These are phyloP conservation scores for Drosophila pegasa DNA, from an alignment of 2,888 invertebrate genomes.

Conservation along the genomic window DNA sequence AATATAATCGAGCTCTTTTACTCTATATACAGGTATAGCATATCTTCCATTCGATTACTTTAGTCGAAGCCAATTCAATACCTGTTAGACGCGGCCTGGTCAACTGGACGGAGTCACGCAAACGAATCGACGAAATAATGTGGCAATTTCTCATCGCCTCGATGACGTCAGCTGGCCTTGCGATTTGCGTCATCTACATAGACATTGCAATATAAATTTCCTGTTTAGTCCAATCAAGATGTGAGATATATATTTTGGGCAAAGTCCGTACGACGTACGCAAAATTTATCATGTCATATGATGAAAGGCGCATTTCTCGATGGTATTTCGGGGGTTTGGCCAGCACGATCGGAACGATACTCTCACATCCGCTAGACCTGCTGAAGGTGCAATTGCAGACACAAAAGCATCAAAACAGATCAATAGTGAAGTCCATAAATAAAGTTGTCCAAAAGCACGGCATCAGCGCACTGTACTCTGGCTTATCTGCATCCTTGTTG, in stretches of 20 bases:
- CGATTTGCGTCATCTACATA: constrained; percentile 34
- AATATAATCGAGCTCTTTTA: too few species aligned
- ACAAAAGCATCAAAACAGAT: constrained; percentile 93
- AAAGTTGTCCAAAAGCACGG: constrained; percentile 93
- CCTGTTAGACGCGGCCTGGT: neutral
- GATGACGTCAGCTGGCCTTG: constrained; percentile 39
- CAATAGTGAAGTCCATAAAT: constrained; percentile 88
- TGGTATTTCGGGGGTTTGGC: constrained; percentile 99
- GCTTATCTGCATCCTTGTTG: constrained; percentile 95
- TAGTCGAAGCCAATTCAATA: neutral
- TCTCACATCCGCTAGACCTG: constrained; percentile 98
- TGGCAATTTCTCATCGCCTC: constrained; percentile 10
- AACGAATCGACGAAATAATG: constrained; percentile 4
- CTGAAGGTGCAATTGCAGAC: constrained; percentile 97
- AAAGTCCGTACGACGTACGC: neutral
- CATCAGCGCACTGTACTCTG: constrained; percentile 94
- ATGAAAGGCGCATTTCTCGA: constrained; percentile 81
- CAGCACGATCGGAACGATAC: constrained; percentile 96
- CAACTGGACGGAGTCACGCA: constrained; percentile 30
- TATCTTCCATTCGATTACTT: neutral
- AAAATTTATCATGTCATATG: constrained; percentile 19
- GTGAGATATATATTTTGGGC: neutral
- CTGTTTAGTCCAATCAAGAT: neutral
- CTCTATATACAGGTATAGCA: constrained; percentile 3
- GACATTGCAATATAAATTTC: constrained; percentile 8